Base-by-base conservation (phyloP, 1,140 invertebrate genomes). In the Tribolium madens region DNA sequence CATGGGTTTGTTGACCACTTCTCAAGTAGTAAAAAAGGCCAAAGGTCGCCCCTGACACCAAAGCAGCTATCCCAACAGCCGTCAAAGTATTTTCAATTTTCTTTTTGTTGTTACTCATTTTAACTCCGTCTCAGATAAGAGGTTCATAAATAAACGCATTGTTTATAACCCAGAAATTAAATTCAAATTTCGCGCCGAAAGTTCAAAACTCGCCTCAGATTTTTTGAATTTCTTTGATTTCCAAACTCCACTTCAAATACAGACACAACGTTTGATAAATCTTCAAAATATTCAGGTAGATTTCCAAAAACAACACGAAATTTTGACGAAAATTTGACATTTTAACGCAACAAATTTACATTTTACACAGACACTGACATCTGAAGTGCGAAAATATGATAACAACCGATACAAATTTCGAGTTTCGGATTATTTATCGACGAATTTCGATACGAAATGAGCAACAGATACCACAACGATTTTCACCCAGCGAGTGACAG, bases 401-500 rank as follows among this genome's bases (percentile, higher is more conserved):
- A 42, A 42, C 9, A 42, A 10, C 2, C n/a, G 36, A 42, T 42
- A 42, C 5, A 7, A 42, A 9, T 2, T 42, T 26, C 21, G 9
- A 42, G 7, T 42, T 42, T 3, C 9, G 4, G 2, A 10, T 42
- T 42, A n/a, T 42, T 42, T 33, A 50, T 64, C 31, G 13, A 9
- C 31, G 21, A 57, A 7, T 21, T 15, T 33, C 21, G 26, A 64
- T 13, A 3, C 57, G 31, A 33, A 64, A 64, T 64, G 57, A 64
- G 57, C 57, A 64, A 64, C 57, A 31, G 57, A 12, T 64, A 64
- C 26, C 57, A 64, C 57, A 64, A 64, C 57, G 26, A 33, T 4
- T 64, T 64, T 26, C 57, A 64, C 13, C 57, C 21, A 21, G 31
- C 3, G 13, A 64, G 57, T 64, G 57, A 64, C 57, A 33, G 21